Base-by-base conservation (phyloP, 2,888 invertebrate genomes). In the Pteria penguin region DNA sequence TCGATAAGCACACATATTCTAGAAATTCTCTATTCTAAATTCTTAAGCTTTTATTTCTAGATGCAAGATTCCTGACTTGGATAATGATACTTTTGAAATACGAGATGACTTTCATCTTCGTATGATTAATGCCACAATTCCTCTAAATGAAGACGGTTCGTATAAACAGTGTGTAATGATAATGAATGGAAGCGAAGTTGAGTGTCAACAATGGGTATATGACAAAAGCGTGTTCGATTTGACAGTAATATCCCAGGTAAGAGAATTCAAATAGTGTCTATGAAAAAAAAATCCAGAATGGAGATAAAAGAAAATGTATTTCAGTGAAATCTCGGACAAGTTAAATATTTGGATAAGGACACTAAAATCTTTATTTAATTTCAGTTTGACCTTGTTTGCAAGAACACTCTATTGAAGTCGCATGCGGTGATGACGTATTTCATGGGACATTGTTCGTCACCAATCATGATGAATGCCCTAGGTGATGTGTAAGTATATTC, bases 231-330 rank as follows among this genome's bases (percentile, higher is more conserved):
- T 67, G 5, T 67, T 33, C 31, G 31, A 18, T 24, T 4, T 27
- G 22, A 67, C 67, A 14, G 52, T 67, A 3, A 54, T 54, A 27
- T 54, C 54, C 24, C 36, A 67, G 67, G 67, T 67, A n/a, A n/a
- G n/a, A n/a, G n/a, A n/a, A n/a, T n/a, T n/a, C n/a, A n/a, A n/a
- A n/a, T n/a, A n/a, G n/a, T n/a, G n/a, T n/a, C n/a, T n/a, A n/a
- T n/a, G n/a, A n/a, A n/a, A n/a, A n/a, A n/a, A n/a, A n/a, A n/a
- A n/a, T n/a, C n/a, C n/a, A n/a, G n/a, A n/a, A n/a, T n/a, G n/a
- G n/a, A n/a, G n/a, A n/a, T n/a, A n/a, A n/a, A n/a, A n/a, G n/a
- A n/a, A n/a, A n/a, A n/a, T n/a, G n/a, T n/a, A n/a, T n/a, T n/a
- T n/a, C n/a, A n/a, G n/a, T n/a, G n/a, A n/a, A n/a, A n/a, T n/a